Base-by-base conservation (phyloP, 1,140 invertebrate species). In the Eumeta japonica region DNA sequence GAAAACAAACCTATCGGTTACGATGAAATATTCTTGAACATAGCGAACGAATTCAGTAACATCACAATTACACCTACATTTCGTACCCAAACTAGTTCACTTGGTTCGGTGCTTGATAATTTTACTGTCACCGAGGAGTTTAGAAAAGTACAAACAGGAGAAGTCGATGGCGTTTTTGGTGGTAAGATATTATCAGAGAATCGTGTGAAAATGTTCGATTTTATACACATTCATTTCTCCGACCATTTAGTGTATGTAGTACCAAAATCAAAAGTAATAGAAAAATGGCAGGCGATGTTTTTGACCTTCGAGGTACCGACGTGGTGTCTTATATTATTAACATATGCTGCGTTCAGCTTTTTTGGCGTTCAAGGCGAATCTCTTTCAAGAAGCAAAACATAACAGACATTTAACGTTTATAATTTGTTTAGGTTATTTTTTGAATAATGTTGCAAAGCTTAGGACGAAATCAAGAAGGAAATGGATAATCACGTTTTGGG, bases 241-340 rank as follows among this genome's bases (percentile, higher is more conserved):
- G 35, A 36, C 11, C 9, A n/a, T 15, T 13, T 27, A n/a, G 11
- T 36, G 4, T 10, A 24, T 10, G 11, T 24, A 12, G 12, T 36
- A 13, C 35, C 35, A 24, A 36, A 36, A 27, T 19, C 35, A 27
- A 13, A 5, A 24, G 14, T 12, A 11, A n/a, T 24, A 3, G 35
- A 24, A 27, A 36, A 36, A 36, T 36, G 35, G 35, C 20, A 12
- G 15, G 35, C 19, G 4, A 24, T 36, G 12, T 36, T 36, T 36
- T 10, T n/a, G 9, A 24, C 11, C 10, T 27, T 36, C 10, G 27
- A 14, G 2, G 9, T 20, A 2, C 10, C 11, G 10, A 14, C 27
- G 10, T 36, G 35, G 18, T 4, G 3, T 7, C n/a, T 36, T n/a
- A 36, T 27, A 16, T 27, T 7, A n/a, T 10, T 17, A 31, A n/a